A percentile compares a stretch with the other conserved stretches of the same genome.
Conservation (phyloP, 1,140 invertebrate genomes). For the Aplysia californica region DNA sequence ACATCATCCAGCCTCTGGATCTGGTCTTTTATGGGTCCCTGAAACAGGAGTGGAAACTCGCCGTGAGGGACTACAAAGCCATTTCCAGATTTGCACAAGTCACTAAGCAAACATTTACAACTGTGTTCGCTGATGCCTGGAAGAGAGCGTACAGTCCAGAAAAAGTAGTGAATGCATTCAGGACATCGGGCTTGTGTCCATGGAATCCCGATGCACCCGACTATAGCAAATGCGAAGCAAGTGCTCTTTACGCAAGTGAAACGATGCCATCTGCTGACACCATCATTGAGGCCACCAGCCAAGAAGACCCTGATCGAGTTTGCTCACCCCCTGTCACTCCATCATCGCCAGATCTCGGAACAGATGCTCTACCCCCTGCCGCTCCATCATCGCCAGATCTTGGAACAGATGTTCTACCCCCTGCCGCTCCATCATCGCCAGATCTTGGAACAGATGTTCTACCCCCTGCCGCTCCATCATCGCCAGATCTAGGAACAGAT, state of each 20-base stretch:
- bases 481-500: not conserved
- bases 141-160: not conserved
- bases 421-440: not conserved
- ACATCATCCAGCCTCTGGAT: not conserved
- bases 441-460: no score
- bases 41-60: not conserved
- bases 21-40: not conserved
- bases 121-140: slow-evolving; percentile 1
- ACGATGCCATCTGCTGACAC: not conserved
- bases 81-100: not conserved
- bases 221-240: not conserved
- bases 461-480: not conserved
- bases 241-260: not conserved
- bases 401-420: not conserved
- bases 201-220: not conserved
- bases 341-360: no score
- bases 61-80: not conserved
- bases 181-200: not conserved
- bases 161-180: not conserved
- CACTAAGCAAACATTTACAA: not conserved
- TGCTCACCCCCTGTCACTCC: not conserved
- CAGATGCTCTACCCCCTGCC: not conserved
- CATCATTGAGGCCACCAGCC: not conserved
- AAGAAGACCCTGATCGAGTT: not conserved
- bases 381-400: not conserved